A percentile compares a stretch with the other conserved stretches of the same genome.
phyloP scores from a whole-genome alignment of 2,888 invertebrate species.

The Pachliopta kotzebuea region DNA sequence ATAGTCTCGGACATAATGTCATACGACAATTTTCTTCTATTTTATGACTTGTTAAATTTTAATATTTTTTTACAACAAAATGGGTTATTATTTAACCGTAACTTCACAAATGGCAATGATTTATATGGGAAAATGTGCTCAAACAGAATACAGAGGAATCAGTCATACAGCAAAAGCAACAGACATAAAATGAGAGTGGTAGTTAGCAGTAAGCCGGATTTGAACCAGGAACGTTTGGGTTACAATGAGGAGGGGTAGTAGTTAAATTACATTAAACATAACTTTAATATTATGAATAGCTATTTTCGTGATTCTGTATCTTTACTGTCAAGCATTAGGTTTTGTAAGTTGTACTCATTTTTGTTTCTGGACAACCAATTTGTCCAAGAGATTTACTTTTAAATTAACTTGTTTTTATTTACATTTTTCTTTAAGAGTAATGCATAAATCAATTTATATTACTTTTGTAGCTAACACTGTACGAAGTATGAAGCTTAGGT shows the following conservation, averaged over 20 bases:
- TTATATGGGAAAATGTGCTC: too few species aligned
- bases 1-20: conserved; percentile 1
- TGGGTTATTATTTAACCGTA: too few species aligned
- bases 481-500: background rate
- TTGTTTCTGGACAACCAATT: background rate
- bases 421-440: background rate
- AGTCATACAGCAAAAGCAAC: too few species aligned
- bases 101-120: too few species aligned
- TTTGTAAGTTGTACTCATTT: conserved; percentile 2
- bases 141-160: too few species aligned
- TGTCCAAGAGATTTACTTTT: conserved; percentile 1
- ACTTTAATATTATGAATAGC: too few species aligned
- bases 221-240: too few species aligned
- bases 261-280: too few species aligned
- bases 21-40: background rate
- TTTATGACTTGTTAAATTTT: background rate
- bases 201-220: too few species aligned
- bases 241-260: too few species aligned
- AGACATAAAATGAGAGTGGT: too few species aligned
- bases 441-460: background rate
- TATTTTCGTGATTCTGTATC: background rate
- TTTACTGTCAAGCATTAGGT: background rate
- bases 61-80: background rate
- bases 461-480: too few species aligned
- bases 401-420: background rate